Percentiles rank a stretch among this genome's conserved stretches.
These are phyloP conservation scores for Seriola dumerili DNA, from an alignment of 2,113 vertebrate genomes.

Conservation along the genomic window DNA sequence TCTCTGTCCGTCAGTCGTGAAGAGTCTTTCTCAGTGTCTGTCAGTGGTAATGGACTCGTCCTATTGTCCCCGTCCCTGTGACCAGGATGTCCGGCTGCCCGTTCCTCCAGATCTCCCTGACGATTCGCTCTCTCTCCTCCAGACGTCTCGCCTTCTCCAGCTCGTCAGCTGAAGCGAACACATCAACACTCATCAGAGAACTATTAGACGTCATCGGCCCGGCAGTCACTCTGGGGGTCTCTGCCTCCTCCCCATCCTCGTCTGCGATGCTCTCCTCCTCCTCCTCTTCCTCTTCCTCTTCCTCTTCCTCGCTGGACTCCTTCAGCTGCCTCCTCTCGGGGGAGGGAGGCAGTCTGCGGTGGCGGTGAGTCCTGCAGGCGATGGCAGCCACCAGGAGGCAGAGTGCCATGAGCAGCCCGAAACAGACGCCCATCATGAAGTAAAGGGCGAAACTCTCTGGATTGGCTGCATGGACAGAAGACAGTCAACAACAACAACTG, in stretches of 20 bases:
- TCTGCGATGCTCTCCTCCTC: slow-evolving; percentile 73
- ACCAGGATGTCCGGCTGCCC: slow-evolving; percentile 95
- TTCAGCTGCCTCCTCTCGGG: slow-evolving; percentile 80
- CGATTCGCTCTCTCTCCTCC: slow-evolving; percentile 95
- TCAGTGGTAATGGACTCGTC: slow-evolving; percentile 92
- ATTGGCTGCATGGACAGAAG: slow-evolving; percentile 82
- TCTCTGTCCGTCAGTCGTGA: too few species aligned
- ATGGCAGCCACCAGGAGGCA: slow-evolving; percentile 92
- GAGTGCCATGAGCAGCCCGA: slow-evolving; percentile 93
- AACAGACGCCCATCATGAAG: slow-evolving; percentile 95
- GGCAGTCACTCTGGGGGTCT: slow-evolving; percentile 71
- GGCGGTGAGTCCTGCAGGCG: slow-evolving; percentile 84
- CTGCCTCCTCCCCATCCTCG: slow-evolving; percentile 59
- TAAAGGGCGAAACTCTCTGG: slow-evolving; percentile 95
- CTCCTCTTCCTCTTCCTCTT: slow-evolving; percentile 73
- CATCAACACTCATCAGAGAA: slow-evolving; percentile 87
- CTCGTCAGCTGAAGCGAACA: slow-evolving; percentile 94
- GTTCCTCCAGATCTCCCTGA: slow-evolving; percentile 97
- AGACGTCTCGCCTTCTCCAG: slow-evolving; percentile 93
- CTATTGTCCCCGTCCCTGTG: slow-evolving; percentile 88
- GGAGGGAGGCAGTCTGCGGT: slow-evolving; percentile 40
- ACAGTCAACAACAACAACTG: too few species aligned
- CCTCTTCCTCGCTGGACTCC: slow-evolving; percentile 81
- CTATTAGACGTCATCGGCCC: slow-evolving; percentile 82
- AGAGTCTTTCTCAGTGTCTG: not conserved